phyloP scores from a whole-genome alignment of 92 coral and sea anemone species.

The Bergia puertoricense region DNA sequence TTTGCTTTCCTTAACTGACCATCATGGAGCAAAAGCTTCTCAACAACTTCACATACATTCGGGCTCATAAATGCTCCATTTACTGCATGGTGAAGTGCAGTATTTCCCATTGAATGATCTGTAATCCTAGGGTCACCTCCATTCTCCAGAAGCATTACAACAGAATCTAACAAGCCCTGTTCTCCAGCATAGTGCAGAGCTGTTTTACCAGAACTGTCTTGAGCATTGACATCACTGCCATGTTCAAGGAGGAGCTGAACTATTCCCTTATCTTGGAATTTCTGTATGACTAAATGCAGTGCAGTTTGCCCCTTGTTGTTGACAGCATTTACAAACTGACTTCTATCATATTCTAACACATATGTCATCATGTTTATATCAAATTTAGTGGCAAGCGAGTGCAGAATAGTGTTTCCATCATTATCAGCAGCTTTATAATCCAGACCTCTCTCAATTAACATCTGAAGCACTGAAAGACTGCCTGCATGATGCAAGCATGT shows the following conservation, averaged over 20 bases:
- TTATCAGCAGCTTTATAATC: constrained; percentile 32
- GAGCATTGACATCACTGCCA: constrained; percentile 1
- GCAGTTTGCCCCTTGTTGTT: constrained; percentile 16
- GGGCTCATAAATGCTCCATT: neutral
- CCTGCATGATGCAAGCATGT: constrained; percentile 29
- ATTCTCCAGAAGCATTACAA: neutral
- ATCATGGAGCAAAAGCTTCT: neutral
- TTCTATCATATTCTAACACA: neutral
- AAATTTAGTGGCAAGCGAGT: neutral
- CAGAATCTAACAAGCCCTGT: neutral
- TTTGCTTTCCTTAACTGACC: neutral
- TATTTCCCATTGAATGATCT: neutral
- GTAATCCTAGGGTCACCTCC: neutral
- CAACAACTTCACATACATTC: neutral
- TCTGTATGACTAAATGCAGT: neutral
- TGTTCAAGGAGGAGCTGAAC: neutral
- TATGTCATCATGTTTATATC: neutral
- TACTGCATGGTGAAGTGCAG: neutral
- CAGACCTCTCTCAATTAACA: constrained; percentile 35
- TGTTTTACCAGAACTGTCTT: neutral
- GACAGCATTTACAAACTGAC: neutral
- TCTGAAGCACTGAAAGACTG: constrained; percentile 4
- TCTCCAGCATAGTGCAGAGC: constrained; percentile 6
- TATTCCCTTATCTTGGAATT: neutral
- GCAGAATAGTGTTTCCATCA: constrained; percentile 37